phyloP scores from a whole-genome alignment of 2,113 vertebrate genomes.

The Ibidorhyncha struthersii region DNA sequence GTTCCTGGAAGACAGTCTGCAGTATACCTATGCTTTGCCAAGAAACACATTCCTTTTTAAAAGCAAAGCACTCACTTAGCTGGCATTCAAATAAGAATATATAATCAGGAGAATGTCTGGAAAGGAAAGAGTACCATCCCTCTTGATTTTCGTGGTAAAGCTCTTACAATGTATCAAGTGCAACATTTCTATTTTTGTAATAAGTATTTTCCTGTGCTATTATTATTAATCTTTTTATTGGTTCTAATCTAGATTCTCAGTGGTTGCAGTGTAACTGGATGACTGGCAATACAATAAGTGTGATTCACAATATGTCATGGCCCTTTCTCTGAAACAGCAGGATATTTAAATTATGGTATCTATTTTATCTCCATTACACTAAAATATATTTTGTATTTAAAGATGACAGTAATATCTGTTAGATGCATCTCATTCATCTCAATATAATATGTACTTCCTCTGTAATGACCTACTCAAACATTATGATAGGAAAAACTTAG shows the following conservation, averaged over 20 bases:
- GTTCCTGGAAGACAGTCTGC: not conserved
- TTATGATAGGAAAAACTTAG: not conserved
- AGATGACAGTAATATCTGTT: not conserved
- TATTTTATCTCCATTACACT: not conserved
- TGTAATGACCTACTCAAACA: not conserved
- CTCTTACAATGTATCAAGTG: not conserved
- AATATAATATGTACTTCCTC: not conserved
- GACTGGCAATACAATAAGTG: not conserved
- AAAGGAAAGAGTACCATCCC: not conserved
- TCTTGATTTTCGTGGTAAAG: not conserved
- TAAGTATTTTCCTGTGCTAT: not conserved
- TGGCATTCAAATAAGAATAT: not conserved
- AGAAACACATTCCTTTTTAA: not conserved
- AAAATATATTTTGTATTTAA: not conserved
- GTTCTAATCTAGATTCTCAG: not conserved
- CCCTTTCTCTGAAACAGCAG: not conserved
- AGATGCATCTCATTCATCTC: not conserved
- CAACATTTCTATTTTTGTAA: not conserved
- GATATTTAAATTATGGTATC: not conserved
- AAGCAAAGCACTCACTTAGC: not conserved
- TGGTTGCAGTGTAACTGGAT: not conserved
- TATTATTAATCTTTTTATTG: not conserved
- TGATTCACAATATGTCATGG: not conserved
- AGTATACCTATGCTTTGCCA: not conserved
- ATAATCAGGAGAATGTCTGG: not conserved